phyloP scores from a whole-genome alignment of 2,888 invertebrate genomes.

The Drosophila robusta region DNA sequence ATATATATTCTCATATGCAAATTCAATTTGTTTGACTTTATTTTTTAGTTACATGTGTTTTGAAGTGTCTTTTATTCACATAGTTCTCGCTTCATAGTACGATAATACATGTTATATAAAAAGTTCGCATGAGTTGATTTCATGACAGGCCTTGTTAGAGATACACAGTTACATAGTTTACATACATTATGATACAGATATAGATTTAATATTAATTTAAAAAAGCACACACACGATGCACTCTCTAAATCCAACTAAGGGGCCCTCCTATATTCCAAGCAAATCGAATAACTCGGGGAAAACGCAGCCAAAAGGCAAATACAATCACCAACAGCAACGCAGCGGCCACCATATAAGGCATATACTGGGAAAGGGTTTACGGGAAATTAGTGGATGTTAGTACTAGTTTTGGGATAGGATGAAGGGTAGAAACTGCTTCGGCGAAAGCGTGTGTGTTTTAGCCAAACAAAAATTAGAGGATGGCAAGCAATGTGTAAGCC shows the following conservation, averaged over 20 bases:
- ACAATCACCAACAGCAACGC: slow-evolving; percentile 22
- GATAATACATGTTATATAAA: slow-evolving; percentile 61
- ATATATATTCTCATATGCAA: slow-evolving; percentile 46
- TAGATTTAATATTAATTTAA: slow-evolving; percentile 44
- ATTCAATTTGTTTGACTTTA: slow-evolving; percentile 56
- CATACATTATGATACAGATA: slow-evolving; percentile 53
- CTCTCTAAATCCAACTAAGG: neutral
- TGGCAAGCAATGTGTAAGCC: slow-evolving; percentile 3
- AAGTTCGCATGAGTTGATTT: slow-evolving; percentile 67
- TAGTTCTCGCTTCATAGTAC: slow-evolving; percentile 48
- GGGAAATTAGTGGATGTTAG: slow-evolving; percentile 31
- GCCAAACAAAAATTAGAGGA: neutral
- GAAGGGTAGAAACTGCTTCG: slow-evolving; percentile 5
- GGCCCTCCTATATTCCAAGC: slow-evolving; percentile 3
- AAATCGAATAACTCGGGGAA: slow-evolving; percentile 2
- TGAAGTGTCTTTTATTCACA: slow-evolving; percentile 68
- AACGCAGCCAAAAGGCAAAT: slow-evolving; percentile 12
- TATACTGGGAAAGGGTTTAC: slow-evolving; percentile 23
- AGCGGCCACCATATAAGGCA: slow-evolving; percentile 8
- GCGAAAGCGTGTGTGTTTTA: slow-evolving; percentile 15
- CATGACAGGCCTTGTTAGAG: slow-evolving; percentile 48
- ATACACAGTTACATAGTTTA: slow-evolving; percentile 46
- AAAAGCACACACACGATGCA: slow-evolving; percentile 12
- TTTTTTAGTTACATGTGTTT: slow-evolving; percentile 54
- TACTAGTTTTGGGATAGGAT: neutral